A percentile compares a stretch with the other conserved stretches of the same genome.
phyloP scores from a whole-genome alignment of 2,113 vertebrate genomes.

The Agelaius phoeniceus region DNA sequence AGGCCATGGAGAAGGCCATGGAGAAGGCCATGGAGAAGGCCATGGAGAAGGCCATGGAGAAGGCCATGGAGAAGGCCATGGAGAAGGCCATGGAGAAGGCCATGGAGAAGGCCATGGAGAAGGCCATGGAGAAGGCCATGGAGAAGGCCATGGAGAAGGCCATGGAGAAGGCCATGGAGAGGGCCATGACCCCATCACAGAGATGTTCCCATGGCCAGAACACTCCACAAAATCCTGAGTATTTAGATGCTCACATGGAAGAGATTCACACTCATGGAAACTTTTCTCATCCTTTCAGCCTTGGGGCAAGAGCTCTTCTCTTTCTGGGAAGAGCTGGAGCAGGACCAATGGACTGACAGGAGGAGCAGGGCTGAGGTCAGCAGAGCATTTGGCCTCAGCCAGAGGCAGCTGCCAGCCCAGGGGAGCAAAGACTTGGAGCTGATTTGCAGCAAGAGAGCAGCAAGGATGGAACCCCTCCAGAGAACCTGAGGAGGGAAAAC shows the following conservation, averaged over 20 bases:
- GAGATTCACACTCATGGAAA: not conserved
- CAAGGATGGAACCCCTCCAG: not conserved
- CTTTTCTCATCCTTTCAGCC: not conserved
- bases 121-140: not conserved
- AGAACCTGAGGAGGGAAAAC: not conserved
- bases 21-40: too few relatives aligned
- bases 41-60: too few relatives aligned
- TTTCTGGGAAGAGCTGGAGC: not conserved
- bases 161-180: not conserved
- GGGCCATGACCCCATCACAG: not conserved
- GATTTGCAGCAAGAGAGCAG: not conserved
- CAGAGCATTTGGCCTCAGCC: not conserved
- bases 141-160: too few relatives aligned
- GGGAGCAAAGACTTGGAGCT: not conserved
- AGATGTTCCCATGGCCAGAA: not conserved
- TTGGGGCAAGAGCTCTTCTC: accelerated
- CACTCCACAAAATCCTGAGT: accelerated
- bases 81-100: not conserved
- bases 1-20: not conserved
- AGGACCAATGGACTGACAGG: not conserved
- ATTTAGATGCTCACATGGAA: accelerated
- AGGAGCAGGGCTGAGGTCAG: not conserved
- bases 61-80: not conserved
- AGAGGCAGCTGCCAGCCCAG: not conserved
- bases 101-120: not conserved